Conservation (phyloP, 1,140 invertebrate genomes). For the Palaemon carinicauda region DNA sequence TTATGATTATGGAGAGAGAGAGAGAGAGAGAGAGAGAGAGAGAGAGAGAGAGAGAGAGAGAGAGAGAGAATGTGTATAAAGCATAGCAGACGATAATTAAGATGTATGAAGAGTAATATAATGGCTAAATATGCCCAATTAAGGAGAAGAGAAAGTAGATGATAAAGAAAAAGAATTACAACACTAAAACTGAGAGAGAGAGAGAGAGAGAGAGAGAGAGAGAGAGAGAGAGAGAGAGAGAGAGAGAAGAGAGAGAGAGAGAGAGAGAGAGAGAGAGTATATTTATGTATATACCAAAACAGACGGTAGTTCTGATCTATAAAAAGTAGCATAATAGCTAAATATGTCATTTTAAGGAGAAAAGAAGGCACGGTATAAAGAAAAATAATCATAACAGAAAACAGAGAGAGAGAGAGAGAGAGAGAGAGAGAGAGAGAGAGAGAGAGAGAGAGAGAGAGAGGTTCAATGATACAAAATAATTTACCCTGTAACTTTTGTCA, state of each 20-base stretch:
- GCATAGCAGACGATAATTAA: not conserved
- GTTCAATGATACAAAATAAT: too few species aligned
- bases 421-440: not conserved
- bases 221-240: not conserved
- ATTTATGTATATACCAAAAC: too few species aligned
- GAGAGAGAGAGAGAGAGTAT: not conserved
- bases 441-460: not conserved
- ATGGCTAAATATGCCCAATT: too few species aligned
- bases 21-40: constrained; percentile 1
- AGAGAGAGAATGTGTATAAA: not conserved
- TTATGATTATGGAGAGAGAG: not conserved
- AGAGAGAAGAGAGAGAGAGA: not conserved
- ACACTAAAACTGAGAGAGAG: not conserved
- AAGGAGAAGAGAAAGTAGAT: too few species aligned
- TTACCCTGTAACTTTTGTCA: too few species aligned
- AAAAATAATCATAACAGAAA: too few species aligned
- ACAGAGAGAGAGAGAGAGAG: not conserved
- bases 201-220: not conserved
- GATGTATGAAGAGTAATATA: not conserved
- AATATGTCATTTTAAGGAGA: too few species aligned
- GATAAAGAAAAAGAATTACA: too few species aligned
- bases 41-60: not conserved
- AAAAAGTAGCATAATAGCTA: too few species aligned
- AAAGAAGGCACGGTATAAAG: too few species aligned
- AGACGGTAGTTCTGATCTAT: too few species aligned